Evolutionary conservation across 2,888 invertebrate species (phyloP), one percentile per base, ranked within the genome.

Genomic region (Nemapogon koenigi): DNA sequence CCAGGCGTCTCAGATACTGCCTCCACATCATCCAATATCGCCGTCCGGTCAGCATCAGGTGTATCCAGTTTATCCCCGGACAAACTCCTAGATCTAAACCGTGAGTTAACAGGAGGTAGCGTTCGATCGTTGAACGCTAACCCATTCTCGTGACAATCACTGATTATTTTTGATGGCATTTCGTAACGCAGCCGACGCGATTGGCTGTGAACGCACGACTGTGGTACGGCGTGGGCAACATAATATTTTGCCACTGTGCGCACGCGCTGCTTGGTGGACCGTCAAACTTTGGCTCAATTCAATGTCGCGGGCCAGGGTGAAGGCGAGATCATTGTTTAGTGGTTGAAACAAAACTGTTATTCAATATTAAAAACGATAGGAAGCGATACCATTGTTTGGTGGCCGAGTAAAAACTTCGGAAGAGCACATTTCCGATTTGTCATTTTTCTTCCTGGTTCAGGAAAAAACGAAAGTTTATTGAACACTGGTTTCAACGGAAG

Each of bases 41-140:
- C 78, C 4, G 73, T 68, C 8, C 75, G 62, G 50, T 78, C 78
- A 36, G 66, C 69, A 46, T 73, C 72, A 13, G 59, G 55, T 51
- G 72, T 64, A 46, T 71, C 75, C 51, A 78, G 68, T 57, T 78
- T 78, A 64, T 78, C 78, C 70, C 73, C 71, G 26, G 78, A 76
- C 48, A 78, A 63, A 69, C 78, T 78, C 46, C 69, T 76, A 25
- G 76, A 73, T 41, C 72, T 60, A 49, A 70, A 73, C 50, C 72
- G 59, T 32, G 57, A 61, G 44, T 66, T 73, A 38, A 71, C 47
- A 2, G 28, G 29, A 31, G 71, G 67, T 40, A 70, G 57, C 51
- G 59, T 63, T 53, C 68, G 76, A 59, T 76, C 76, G 51, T 68
- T 76, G 44, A 67, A 45, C 57, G 71, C 76, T 16, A 57, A 55